Conservation (phyloP, 1,140 invertebrate genomes). For the Drosophila ambigua region DNA sequence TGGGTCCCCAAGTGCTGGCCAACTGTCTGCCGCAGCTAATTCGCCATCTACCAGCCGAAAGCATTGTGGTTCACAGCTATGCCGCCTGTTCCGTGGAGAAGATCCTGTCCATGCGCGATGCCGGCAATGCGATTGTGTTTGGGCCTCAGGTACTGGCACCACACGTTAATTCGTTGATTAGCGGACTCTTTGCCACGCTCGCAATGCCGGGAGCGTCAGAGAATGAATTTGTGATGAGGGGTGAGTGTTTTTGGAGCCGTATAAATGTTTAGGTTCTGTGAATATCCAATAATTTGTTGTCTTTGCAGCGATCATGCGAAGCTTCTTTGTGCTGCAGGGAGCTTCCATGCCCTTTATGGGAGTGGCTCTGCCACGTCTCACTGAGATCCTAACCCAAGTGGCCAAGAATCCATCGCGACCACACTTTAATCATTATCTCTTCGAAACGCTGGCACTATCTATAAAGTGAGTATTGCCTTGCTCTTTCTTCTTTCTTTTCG, state of each 20-base stretch:
- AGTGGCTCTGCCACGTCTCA: constrained; percentile 92
- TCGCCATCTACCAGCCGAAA: constrained; percentile 89
- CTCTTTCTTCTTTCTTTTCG: neutral
- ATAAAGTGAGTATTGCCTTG: constrained; percentile 86
- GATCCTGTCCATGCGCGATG: constrained; percentile 89
- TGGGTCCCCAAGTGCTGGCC: constrained; percentile 91
- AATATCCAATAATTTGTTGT: neutral
- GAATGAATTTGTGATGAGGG: constrained; percentile 99
- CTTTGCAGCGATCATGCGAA: constrained; percentile 92
- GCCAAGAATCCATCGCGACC: constrained; percentile 97
- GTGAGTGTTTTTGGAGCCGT: constrained; percentile 80
- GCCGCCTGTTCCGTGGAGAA: constrained; percentile 96
- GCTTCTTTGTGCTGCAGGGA: constrained; percentile 92
- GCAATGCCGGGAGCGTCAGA: constrained; percentile 91
- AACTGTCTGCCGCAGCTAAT: constrained; percentile 90
- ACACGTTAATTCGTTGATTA: constrained; percentile 88
- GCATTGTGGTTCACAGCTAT: constrained; percentile 96
- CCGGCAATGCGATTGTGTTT: constrained; percentile 84
- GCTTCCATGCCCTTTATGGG: constrained; percentile 91
- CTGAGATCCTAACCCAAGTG: constrained; percentile 92
- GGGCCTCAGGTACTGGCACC: constrained; percentile 85
- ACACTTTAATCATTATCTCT: constrained; percentile 98
- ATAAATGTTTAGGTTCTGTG: neutral
- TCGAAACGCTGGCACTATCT: constrained; percentile 95
- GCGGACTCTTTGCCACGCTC: constrained; percentile 90